Percentiles rank a stretch among this genome's conserved stretches.
These are phyloP conservation scores for Drosophila pandora DNA, from an alignment of 1,140 invertebrate genomes.

Conservation along the genomic window DNA sequence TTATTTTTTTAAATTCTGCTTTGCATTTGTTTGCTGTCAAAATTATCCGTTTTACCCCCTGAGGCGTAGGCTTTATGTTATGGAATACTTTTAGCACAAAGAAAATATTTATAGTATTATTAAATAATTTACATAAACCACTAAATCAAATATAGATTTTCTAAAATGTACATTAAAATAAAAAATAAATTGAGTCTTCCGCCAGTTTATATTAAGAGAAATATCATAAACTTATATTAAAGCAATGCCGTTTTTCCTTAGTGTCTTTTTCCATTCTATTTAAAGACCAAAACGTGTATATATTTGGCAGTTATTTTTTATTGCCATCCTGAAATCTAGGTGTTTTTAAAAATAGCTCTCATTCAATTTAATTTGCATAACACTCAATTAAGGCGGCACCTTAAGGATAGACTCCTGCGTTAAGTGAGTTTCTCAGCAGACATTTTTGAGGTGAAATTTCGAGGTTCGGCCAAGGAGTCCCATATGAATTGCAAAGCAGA, in stretches of 20 bases:
- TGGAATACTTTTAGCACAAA: slow-evolving; percentile 22
- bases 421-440: slow-evolving; percentile 4
- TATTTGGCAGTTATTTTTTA: not conserved
- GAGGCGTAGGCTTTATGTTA: slow-evolving; percentile 17
- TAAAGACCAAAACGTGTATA: not conserved
- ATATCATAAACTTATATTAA: no score
- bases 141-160: no score
- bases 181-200: no score
- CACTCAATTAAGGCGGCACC: slow-evolving; percentile 48
- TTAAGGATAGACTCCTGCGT: slow-evolving; percentile 18
- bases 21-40: slow-evolving; percentile 37
- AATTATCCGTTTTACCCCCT: slow-evolving; percentile 27
- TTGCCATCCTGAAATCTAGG: not conserved
- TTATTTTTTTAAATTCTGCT: slow-evolving; percentile 23
- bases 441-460: slow-evolving; percentile 52
- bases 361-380: slow-evolving; percentile 40
- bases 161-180: no score
- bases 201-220: no score
- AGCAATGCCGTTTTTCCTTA: not conserved
- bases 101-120: slow-evolving; percentile 3
- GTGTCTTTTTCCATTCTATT: not conserved
- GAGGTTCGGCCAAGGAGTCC: slow-evolving; percentile 11
- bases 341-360: slow-evolving; percentile 24
- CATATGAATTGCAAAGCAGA: slow-evolving; percentile 51
- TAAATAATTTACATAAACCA: no score